Evolutionary conservation across 2,113 vertebrate genomes (phyloP).

Genomic region (Cairina moschata): DNA sequence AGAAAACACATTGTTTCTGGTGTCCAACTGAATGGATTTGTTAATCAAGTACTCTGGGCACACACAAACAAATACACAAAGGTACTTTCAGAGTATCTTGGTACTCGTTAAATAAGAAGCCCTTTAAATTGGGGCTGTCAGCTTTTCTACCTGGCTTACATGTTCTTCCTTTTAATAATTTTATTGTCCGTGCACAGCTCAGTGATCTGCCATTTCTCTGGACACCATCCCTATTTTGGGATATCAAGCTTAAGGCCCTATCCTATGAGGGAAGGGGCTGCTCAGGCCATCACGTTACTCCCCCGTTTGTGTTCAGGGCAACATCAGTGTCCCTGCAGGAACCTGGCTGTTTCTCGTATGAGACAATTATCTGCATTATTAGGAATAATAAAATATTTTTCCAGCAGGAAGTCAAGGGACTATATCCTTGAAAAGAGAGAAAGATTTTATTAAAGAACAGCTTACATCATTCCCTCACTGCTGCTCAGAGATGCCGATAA

Average conservation of each 20-base stretch:
- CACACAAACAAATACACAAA: background rate
- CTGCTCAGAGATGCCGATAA: background rate
- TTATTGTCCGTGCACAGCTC: background rate
- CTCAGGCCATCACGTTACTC: background rate
- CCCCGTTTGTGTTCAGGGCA: background rate
- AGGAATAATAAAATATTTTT: background rate
- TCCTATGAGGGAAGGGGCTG: background rate
- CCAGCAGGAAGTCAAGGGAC: background rate
- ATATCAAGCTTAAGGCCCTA: background rate
- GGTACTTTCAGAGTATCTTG: fast-evolving
- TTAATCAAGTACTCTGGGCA: background rate
- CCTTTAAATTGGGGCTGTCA: background rate
- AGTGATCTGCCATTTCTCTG: background rate
- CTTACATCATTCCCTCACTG: background rate
- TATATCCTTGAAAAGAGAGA: background rate
- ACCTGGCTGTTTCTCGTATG: background rate
- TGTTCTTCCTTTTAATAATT: background rate
- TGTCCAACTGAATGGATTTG: too few species aligned
- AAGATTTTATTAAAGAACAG: background rate
- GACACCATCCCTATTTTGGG: background rate
- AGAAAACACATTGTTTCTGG: background rate
- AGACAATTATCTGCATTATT: background rate
- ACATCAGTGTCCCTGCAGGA: background rate
- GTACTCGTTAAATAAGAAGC: background rate
- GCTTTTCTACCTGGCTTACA: background rate